A percentile compares a stretch with the other conserved stretches of the same genome.
phyloP scores from a whole-genome alignment of 1,140 invertebrate species.

The Drosophila lacteicornis region DNA sequence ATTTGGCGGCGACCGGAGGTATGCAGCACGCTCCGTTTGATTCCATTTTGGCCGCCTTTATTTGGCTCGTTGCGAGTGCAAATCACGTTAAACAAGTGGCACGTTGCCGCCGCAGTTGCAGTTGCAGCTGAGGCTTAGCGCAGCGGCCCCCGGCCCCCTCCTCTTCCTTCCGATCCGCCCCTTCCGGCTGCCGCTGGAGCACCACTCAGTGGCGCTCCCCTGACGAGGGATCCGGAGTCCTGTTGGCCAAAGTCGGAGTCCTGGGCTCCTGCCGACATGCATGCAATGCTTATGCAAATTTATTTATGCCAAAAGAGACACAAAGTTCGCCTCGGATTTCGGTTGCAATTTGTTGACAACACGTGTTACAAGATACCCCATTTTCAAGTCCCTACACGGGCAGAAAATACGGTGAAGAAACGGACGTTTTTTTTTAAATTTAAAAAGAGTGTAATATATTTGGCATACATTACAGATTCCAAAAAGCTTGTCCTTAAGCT shows the following conservation, averaged over 20 bases:
- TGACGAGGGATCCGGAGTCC: constrained; percentile 19
- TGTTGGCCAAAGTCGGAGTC: not conserved
- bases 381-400: constrained; percentile 7
- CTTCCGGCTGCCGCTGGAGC: not conserved
- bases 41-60: constrained; percentile 51
- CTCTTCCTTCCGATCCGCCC: not conserved
- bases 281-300: constrained; percentile 77
- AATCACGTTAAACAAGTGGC: constrained; percentile 71
- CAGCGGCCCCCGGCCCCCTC: no score
- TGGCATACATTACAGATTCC: not conserved
- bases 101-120: constrained; percentile 43
- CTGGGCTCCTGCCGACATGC: constrained; percentile 41
- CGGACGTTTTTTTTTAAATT: no score
- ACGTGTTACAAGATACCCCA: constrained; percentile 63
- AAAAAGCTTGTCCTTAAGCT: not conserved
- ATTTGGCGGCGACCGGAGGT: constrained; percentile 14
- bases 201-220: constrained; percentile 14
- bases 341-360: constrained; percentile 79
- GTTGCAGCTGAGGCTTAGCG: constrained; percentile 33
- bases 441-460: not conserved
- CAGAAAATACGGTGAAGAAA: not conserved
- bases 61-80: constrained; percentile 65
- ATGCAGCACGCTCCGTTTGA: constrained; percentile 47
- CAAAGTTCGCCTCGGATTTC: constrained; percentile 72
- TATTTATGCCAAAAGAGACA: constrained; percentile 79